Evolutionary conservation across 2,113 vertebrate genomes (phyloP).

Genomic region (Seriola quinqueradiata): DNA sequence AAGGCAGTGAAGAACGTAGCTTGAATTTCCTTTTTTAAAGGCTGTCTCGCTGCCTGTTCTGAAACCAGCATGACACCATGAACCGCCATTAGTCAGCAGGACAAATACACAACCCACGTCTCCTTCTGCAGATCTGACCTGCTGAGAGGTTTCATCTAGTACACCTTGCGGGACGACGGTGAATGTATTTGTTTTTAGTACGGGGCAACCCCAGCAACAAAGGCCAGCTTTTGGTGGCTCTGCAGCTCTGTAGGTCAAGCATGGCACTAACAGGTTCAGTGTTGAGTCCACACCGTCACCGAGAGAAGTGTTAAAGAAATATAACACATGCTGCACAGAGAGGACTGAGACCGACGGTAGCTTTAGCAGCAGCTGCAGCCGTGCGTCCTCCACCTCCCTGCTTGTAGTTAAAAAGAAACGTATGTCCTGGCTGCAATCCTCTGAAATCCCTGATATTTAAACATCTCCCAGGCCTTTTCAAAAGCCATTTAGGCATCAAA

Average conservation of each 20-base stretch:
- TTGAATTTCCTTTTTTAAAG: constrained; percentile 39
- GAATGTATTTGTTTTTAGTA: constrained; percentile 12
- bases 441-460: constrained; percentile 59
- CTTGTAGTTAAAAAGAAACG: constrained; percentile 62
- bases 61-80: constrained; percentile 45
- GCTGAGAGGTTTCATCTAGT: constrained; percentile 19
- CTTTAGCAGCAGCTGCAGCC: constrained; percentile 41
- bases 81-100: constrained; percentile 45
- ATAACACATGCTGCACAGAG: constrained; percentile 21
- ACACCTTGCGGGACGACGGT: not conserved
- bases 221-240: not conserved
- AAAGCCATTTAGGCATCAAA: constrained; percentile 71
- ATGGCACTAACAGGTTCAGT: constrained; percentile 8
- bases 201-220: not conserved
- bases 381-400: constrained; percentile 33
- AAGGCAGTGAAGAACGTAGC: constrained; percentile 6
- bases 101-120: constrained; percentile 5
- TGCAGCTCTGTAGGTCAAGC: constrained; percentile 9
- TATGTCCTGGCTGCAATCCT: constrained; percentile 56
- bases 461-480: constrained; percentile 67
- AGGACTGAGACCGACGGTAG: constrained; percentile 25
- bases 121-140: not conserved
- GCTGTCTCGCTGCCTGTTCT: constrained; percentile 9
- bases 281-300: constrained; percentile 14
- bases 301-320: constrained; percentile 5